Evolutionary conservation across 2,797 vertebrate species (phyloP).

Genomic region (Thalassophryne amazonica): DNA sequence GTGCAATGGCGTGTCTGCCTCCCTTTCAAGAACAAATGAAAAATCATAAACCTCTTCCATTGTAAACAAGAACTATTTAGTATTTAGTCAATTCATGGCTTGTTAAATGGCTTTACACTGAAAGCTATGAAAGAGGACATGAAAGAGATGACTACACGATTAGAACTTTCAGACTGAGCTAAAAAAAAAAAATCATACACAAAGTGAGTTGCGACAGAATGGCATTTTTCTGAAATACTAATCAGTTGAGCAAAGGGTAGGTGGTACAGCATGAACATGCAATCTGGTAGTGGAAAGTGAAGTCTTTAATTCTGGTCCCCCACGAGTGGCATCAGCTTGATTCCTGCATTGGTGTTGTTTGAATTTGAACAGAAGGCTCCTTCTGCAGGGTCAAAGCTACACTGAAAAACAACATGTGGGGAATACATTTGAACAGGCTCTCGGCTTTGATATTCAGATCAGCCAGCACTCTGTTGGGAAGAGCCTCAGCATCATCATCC

Average conservation of each 20-base stretch:
- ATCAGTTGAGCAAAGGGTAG: conserved; percentile 26
- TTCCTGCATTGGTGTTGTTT: conserved; percentile 37
- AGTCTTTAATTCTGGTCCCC: conserved; percentile 70
- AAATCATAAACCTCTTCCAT: neutral
- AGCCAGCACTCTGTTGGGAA: conserved; percentile 30
- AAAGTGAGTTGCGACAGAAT: conserved; percentile 16
- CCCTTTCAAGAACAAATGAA: no score
- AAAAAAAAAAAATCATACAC: no score
- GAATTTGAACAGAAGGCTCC: conserved; percentile 61
- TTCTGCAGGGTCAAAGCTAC: conserved; percentile 59
- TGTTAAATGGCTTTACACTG: neutral
- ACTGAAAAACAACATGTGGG: conserved; percentile 53
- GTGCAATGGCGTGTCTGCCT: no score
- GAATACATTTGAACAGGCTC: conserved; percentile 63
- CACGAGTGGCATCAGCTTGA: conserved; percentile 50
- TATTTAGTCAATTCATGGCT: neutral
- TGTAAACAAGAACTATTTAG: neutral
- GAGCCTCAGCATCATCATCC: conserved; percentile 27
- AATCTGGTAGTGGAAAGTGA: conserved; percentile 51
- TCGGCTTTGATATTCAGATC: conserved; percentile 70
- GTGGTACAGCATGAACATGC: conserved; percentile 35
- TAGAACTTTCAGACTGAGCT: conserved; percentile 27
- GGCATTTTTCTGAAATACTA: conserved; percentile 28
- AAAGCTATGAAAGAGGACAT: conserved; percentile 16
- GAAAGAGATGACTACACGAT: conserved; percentile 6